Conservation (phyloP, 2,888 invertebrate genomes). For the Pyrocoelia pectoralis region DNA sequence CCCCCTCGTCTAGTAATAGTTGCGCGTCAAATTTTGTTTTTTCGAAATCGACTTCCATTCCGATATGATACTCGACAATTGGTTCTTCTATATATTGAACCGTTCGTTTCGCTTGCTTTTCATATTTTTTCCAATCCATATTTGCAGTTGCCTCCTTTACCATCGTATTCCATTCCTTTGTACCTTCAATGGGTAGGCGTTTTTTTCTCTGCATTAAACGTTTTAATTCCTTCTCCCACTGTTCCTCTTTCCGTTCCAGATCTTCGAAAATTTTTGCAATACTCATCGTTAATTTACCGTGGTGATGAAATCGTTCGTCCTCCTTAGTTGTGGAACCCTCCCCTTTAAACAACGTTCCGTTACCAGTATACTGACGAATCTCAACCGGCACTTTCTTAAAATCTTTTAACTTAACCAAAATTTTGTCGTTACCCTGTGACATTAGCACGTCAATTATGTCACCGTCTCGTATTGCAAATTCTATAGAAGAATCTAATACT, state of each 20-base stretch:
- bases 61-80: constrained; percentile 50
- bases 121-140: constrained; percentile 72
- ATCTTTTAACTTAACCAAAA: constrained; percentile 75
- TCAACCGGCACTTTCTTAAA: constrained; percentile 76
- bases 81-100: constrained; percentile 57
- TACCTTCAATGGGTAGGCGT: constrained; percentile 56
- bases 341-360: constrained; percentile 69
- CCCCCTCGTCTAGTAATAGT: constrained; percentile 63
- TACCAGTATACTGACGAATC: constrained; percentile 39
- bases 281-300: constrained; percentile 69
- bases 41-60: constrained; percentile 65
- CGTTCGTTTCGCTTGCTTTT: constrained; percentile 65
- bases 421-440: constrained; percentile 78
- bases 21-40: constrained; percentile 69
- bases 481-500: constrained; percentile 76
- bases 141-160: constrained; percentile 70
- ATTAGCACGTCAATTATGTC: constrained; percentile 80
- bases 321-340: constrained; percentile 73
- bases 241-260: constrained; percentile 75
- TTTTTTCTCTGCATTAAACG: constrained; percentile 54
- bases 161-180: constrained; percentile 66
- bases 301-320: constrained; percentile 59
- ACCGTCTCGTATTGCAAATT: constrained; percentile 79
- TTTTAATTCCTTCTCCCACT: constrained; percentile 63
- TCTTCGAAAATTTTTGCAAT: constrained; percentile 79